These are phyloP conservation scores for Numenius arquata DNA, from an alignment of 2,113 vertebrate species.

Conservation along the genomic window DNA sequence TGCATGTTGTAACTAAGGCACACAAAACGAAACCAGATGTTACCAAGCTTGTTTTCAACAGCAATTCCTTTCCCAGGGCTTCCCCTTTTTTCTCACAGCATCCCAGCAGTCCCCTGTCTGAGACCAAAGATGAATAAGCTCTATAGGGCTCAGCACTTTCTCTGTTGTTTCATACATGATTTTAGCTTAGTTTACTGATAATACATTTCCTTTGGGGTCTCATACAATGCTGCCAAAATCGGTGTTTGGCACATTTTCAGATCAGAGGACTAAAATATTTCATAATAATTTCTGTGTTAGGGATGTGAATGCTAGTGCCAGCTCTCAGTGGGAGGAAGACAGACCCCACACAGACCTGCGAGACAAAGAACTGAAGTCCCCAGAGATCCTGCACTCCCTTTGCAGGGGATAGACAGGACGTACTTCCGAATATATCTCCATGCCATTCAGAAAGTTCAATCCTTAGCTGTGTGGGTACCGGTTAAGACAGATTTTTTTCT, in stretches of 20 bases:
- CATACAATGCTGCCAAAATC: not conserved
- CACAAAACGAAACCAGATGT: not conserved
- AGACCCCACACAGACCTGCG: not conserved
- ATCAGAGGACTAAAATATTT: not conserved
- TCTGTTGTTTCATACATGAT: not conserved
- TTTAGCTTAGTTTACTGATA: not conserved
- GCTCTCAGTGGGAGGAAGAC: not conserved
- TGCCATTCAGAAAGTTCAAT: not conserved
- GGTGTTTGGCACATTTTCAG: not conserved
- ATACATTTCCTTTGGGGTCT: not conserved
- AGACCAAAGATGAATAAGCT: not conserved
- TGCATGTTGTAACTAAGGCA: not conserved
- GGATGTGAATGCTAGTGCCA: not conserved
- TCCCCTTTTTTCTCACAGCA: not conserved
- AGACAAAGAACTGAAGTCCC: not conserved
- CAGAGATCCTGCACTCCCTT: rapidly evolving
- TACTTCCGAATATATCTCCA: not conserved
- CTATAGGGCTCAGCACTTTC: not conserved
- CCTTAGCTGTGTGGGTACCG: not conserved
- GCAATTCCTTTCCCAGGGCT: not conserved
- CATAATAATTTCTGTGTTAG: not conserved
- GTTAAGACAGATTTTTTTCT: not conserved
- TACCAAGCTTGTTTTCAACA: not conserved
- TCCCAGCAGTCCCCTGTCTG: not conserved
- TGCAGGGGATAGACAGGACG: rapidly evolving